Evolutionary conservation across 92 coral and sea anemone genomes (phyloP).

Genomic region (Meandrina meandrites): DNA sequence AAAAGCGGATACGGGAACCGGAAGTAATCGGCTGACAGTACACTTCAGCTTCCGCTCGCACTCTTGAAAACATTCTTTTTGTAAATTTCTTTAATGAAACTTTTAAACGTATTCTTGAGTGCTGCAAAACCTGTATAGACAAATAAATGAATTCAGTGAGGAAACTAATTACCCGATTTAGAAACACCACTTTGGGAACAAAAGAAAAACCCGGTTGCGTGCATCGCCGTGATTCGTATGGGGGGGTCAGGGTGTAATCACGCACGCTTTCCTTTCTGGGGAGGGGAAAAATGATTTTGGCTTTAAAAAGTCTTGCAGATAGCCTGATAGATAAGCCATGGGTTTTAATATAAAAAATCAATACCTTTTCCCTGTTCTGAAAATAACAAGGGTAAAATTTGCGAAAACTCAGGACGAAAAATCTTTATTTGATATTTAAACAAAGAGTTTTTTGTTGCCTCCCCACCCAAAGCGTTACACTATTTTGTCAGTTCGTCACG

Average conservation of each 20-base stretch:
- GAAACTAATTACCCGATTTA: not conserved
- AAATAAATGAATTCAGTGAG: not conserved
- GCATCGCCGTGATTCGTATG: not conserved
- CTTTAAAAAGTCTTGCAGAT: not conserved
- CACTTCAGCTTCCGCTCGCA: conserved; percentile 16
- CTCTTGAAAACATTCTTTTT: conserved; percentile 13
- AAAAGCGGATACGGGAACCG: conserved; percentile 22
- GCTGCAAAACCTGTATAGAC: conserved; percentile 2
- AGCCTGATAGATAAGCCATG: not conserved
- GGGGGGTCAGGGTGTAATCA: not conserved
- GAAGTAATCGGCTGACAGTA: conserved; percentile 30
- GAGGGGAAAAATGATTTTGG: not conserved
- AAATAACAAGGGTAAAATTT: not conserved
- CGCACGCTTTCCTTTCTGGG: not conserved
- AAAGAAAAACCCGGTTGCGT: not conserved
- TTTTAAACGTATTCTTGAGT: conserved; percentile 4
- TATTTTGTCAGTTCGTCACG: conserved; percentile 37
- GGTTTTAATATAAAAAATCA: not conserved
- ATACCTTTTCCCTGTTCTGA: not conserved
- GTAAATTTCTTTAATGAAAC: conserved; percentile 20
- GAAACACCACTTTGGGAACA: not conserved
- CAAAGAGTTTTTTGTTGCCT: not conserved
- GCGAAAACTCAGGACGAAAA: not conserved
- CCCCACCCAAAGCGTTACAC: not conserved
- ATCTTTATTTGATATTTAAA: not conserved